Evolutionary conservation across 2,888 invertebrate genomes (phyloP).

Genomic region (Busseola fusca): DNA sequence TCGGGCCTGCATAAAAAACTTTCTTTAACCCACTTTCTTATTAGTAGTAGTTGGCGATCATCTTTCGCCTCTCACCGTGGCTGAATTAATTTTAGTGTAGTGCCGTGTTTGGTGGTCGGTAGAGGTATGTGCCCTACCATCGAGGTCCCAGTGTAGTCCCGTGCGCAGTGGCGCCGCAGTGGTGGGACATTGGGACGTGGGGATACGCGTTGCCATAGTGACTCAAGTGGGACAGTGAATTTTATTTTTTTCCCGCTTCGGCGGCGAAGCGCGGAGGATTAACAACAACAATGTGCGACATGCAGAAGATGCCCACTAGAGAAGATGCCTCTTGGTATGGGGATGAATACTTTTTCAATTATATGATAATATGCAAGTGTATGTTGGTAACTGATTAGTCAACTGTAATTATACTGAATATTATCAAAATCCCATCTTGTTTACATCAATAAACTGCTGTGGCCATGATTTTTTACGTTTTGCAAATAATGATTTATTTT

Average conservation of each 20-base stretch:
- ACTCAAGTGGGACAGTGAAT: constrained; percentile 81
- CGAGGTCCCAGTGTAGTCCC: constrained; percentile 82
- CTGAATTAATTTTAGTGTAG: constrained; percentile 82
- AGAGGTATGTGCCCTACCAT: constrained; percentile 87
- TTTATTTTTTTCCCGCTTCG: constrained; percentile 75
- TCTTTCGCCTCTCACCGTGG: constrained; percentile 84
- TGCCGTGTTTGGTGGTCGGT: constrained; percentile 80
- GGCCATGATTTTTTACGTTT: neutral
- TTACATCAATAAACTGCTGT: constrained; percentile 10
- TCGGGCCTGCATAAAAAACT: constrained; percentile 84
- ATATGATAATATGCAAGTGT: constrained; percentile 29
- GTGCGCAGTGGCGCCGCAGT: constrained; percentile 78
- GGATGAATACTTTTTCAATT: constrained; percentile 61
- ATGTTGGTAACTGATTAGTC: neutral
- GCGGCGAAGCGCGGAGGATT: constrained; percentile 67
- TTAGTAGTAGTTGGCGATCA: constrained; percentile 76
- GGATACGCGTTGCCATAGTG: constrained; percentile 75
- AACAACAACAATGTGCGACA: constrained; percentile 80
- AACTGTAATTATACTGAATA: neutral
- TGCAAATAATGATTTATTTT: neutral
- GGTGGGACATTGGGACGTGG: constrained; percentile 84
- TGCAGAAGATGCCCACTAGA: constrained; percentile 86
- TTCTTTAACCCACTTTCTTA: constrained; percentile 89
- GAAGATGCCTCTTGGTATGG: constrained; percentile 85
- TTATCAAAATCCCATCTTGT: constrained; percentile 21